A percentile compares a stretch with the other conserved stretches of the same genome.
phyloP scores from a whole-genome alignment of 2,113 vertebrate species.

The Forbesichthys agassizii region DNA sequence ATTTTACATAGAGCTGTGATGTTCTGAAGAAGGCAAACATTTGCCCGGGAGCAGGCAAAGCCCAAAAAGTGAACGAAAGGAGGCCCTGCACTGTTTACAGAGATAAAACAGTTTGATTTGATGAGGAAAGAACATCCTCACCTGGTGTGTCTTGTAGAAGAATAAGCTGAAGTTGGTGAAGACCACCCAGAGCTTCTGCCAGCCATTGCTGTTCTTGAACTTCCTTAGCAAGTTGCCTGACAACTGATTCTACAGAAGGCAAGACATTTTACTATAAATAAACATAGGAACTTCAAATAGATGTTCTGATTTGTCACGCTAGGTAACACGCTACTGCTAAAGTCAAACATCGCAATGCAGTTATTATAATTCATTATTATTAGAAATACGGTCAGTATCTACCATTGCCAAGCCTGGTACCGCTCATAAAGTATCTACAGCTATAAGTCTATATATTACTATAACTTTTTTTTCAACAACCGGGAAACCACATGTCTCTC shows the following conservation, averaged over 20 bases:
- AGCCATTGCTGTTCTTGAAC: conserved; percentile 99
- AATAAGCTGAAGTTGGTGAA: conserved; percentile 99
- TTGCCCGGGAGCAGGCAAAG: not conserved
- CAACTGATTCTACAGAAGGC: conserved; percentile 86
- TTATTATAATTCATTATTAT: too few relatives aligned
- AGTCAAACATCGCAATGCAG: not conserved
- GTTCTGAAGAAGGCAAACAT: conserved; percentile 25
- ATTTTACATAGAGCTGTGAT: conserved; percentile 50
- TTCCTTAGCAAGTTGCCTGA: conserved; percentile 96
- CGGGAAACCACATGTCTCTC: not conserved
- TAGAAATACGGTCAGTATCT: too few relatives aligned
- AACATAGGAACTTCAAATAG: not conserved
- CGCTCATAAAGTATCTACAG: not conserved
- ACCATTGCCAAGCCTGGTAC: not conserved
- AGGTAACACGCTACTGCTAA: not conserved
- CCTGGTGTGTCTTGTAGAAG: conserved; percentile 99
- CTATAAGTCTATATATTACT: not conserved
- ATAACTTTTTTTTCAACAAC: not conserved
- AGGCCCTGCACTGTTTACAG: not conserved
- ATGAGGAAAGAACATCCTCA: conserved; percentile 52
- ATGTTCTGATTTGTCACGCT: not conserved
- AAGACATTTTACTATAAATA: not conserved
- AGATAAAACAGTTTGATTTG: conserved; percentile 2
- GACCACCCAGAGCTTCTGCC: conserved; percentile 99
- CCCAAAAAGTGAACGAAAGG: not conserved